Evolutionary conservation across 1,140 invertebrate genomes (phyloP), one percentile per base, ranked within the genome.

Genomic region (Rhynchophorus ferrugineus): DNA sequence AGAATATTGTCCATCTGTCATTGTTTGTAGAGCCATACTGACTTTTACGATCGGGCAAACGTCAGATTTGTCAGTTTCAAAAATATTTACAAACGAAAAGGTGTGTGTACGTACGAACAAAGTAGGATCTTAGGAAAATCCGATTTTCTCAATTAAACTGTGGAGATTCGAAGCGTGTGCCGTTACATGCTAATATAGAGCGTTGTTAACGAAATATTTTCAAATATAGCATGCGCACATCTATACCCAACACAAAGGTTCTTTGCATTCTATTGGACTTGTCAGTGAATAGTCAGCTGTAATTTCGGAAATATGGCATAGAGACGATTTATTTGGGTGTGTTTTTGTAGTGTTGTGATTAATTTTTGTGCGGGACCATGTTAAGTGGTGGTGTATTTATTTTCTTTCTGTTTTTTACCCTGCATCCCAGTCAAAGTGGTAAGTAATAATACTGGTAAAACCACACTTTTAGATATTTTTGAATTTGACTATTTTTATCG

Each of bases 331-430:
- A 19, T 36, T 43, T 42, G 48, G 47, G 47, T 58, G 56, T 55
- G 46, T 58, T 54, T 53, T 54, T 54, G 48, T 57, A 24, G 42
- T 48, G 51, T 48, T 38, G 52, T 50, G 51, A 18, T 47, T 47
- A 14, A 44, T 54, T 55, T 58, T 36, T 54, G 37, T 53, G 33
- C 50, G 46, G 21, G 37, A 57, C 50, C 49, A 58, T 58, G 56
- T 54, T 54, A 17, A 58, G 52, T 58, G 56, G 43, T 45, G 54
- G 45, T 58, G 44, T 58, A 49, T 55, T 54, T 49, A 16, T 58
- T 18, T 45, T 47, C 9, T 19, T 49, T 43, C 44, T 58, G 11
- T 41, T 54, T 58, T 46, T 54, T 38, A 41, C 42, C 38, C 42
- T 54, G 49, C 51, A 52, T 44, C 52, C 42, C 3, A 55, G 39